Base-by-base conservation (phyloP, 2,113 vertebrate genomes). In the Oncorhynchus clarkii region DNA sequence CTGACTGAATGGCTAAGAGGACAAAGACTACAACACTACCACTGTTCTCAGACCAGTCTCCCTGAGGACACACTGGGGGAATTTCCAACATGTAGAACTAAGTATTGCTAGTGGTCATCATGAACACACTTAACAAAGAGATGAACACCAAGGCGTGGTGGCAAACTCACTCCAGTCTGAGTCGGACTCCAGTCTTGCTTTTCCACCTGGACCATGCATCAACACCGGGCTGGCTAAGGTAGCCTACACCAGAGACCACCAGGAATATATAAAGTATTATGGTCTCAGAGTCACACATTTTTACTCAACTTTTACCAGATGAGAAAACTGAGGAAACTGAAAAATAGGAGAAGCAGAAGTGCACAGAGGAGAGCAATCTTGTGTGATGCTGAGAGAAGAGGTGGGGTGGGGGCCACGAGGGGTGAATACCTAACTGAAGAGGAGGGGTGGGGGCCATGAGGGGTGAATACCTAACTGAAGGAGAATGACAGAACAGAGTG, bases 371-470 rank as follows among this genome's bases (percentile, higher is more conserved):
- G 39, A 11, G 39, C 18, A 24, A 27, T 48, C 14, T 27, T 18
- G n/a, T 20, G 70, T 20, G 70, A 31, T 72, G 70, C 7, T 34
- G 51, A 16, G 59, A 70, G n/a, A 49, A 48, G 68, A 57, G 54
- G 18, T 22, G 65, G 34, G 34, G 34, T 39, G 34, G 34, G 34
- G 34, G 34, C 34, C 34, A 39, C 8, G 7, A 39, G 34, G 34
- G 34, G 34, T 39, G 34, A 39, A 39, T 39, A 39, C 7, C 34
- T 39, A 39, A 8, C 5, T 31, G 34, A 39, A 39, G 34, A 8
- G 34, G 34, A 9, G 39, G 39, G 39, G 39, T 39, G 34, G 34
- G 34, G 34, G 34, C 34, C 34, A 39, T 9, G 8, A 45, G 2
- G 39, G 39, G 39, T 45, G 39, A 45, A 45, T 68, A 34, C 31